Base-by-base conservation (phyloP, 2,797 vertebrate genomes). In the Cottoperca gobio region DNA sequence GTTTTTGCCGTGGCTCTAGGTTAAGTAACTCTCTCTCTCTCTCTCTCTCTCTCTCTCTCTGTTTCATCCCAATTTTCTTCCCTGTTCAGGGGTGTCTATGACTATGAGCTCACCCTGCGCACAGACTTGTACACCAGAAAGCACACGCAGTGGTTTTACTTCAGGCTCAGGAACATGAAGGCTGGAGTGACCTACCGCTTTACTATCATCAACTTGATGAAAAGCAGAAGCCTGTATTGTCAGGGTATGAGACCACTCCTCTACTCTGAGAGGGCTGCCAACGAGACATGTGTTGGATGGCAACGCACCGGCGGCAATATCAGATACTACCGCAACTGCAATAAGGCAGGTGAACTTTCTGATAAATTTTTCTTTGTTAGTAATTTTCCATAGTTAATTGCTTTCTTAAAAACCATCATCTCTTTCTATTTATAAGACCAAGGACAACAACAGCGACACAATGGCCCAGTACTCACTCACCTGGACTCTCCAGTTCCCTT, bases 111-210 rank as follows among this genome's bases (percentile, higher is more conserved):
- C 77, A 96, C 90, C 8, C 93, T 99, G 81, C 89, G 92, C 37
- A 95, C 95, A 0, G 98, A 99, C 91, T 89, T 97, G 61, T 99
- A 98, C 92, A 99, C 97, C 0, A 76, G 79, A 82, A 98, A 97
- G 73, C 96, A 99, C 91, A 98, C 96, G 0, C 98, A 99, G 88
- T 99, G 98, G 98, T 99, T 97, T 88, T 99, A 99, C 89, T 99
- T 99, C 91, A 93, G 95, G n/a, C 92, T 99, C 59, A 95, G 93
- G 82, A 98, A 98, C 90, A 97, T 95, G 76, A 95, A 93, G 33
- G 95, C 88, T 3, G 94, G 88, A 0, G 78, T 91, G 0, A 94
- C 90, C 3, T 98, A 98, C 75, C 95, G 95, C 79, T 99, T 99
- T 93, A 98, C 96, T 48, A 97, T 99, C 0, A 53, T 94, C 83